Evolutionary conservation across 2,797 vertebrate genomes (phyloP).

Genomic region (Podarcis lilfordi): DNA sequence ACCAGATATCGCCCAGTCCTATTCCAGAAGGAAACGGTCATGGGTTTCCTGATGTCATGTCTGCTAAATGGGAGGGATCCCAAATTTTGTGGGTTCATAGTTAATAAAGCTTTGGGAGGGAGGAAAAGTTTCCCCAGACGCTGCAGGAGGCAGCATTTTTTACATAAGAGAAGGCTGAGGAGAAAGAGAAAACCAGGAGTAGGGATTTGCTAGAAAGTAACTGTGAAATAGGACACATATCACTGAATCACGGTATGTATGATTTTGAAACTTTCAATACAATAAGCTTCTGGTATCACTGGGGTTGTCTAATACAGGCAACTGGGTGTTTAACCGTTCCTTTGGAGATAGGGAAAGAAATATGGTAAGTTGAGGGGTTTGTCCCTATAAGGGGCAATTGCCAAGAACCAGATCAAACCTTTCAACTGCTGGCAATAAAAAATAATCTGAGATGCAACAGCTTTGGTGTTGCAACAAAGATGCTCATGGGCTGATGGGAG

Average conservation of each 20-base stretch:
- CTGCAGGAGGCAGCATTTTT: background rate
- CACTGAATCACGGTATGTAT: background rate
- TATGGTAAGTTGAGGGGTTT: background rate
- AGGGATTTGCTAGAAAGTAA: background rate
- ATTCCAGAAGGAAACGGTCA: background rate
- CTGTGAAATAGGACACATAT: background rate
- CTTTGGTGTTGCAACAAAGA: background rate
- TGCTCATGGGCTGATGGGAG: background rate
- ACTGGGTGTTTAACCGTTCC: background rate
- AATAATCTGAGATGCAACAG: background rate
- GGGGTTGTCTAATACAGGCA: background rate
- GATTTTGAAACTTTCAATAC: background rate
- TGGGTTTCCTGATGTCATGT: background rate
- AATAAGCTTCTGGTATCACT: background rate
- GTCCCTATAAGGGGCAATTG: background rate
- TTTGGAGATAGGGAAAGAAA: background rate
- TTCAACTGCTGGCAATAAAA: slow-evolving; percentile 19
- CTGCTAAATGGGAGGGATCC: background rate
- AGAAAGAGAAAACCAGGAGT: background rate
- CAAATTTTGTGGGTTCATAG: too few relatives aligned
- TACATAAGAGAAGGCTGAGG: background rate
- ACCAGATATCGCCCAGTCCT: too few relatives aligned
- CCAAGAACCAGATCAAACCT: slow-evolving; percentile 7
- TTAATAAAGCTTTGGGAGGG: too few relatives aligned
- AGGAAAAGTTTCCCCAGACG: background rate